Conservation (phyloP, 2,888 invertebrate genomes). For the Aphodius granarius region DNA sequence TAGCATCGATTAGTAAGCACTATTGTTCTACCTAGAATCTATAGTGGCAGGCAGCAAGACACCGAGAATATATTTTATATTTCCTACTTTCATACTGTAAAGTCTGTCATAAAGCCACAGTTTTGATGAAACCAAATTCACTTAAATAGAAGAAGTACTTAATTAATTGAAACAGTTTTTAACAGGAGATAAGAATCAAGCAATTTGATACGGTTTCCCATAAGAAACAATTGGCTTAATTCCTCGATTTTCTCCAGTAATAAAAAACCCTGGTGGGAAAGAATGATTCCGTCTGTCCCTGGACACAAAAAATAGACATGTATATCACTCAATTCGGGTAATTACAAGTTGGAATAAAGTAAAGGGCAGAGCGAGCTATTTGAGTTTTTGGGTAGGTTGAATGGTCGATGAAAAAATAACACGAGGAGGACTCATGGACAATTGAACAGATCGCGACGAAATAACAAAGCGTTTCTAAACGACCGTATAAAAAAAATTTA, state of each 20-base stretch:
- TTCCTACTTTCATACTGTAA: too few species aligned
- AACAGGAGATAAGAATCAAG: background rate
- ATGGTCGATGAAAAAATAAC: background rate
- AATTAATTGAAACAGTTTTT: background rate
- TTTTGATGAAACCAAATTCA: background rate
- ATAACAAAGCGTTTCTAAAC: background rate
- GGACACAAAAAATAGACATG: background rate
- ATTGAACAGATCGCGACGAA: background rate
- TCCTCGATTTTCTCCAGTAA: background rate
- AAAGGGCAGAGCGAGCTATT: background rate
- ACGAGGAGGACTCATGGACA: background rate
- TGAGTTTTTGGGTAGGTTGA: background rate
- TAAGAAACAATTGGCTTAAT: background rate
- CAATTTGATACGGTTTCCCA: background rate
- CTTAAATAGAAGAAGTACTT: background rate
- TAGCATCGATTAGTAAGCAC: background rate
- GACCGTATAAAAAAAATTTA: background rate
- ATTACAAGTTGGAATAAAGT: background rate
- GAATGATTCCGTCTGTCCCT: background rate
- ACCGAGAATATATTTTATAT: too few species aligned
- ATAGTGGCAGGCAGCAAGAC: background rate
- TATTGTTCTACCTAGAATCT: background rate
- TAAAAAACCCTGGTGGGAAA: background rate
- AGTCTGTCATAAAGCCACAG: too few species aligned
- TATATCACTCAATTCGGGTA: background rate